Percentiles rank a stretch among this genome's conserved stretches.
phyloP scores from a whole-genome alignment of 2,888 invertebrate genomes.

The Caenorhabditis macrosperma region DNA sequence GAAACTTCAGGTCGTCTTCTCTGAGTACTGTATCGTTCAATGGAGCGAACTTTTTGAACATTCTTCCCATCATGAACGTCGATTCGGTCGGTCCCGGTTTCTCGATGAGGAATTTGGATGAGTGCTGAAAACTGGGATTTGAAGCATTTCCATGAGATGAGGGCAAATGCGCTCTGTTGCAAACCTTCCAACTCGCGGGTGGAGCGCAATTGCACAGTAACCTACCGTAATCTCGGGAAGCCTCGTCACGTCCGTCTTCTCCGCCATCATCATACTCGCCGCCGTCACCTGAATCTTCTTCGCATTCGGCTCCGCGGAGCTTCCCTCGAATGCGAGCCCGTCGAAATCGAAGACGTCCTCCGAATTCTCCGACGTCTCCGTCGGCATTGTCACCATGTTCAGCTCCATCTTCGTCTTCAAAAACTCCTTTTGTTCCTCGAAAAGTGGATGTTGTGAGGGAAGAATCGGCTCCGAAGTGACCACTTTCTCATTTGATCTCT shows the following conservation, averaged over 20 bases:
- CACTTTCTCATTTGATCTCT: conserved; percentile 25
- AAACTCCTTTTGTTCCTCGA: conserved; percentile 56
- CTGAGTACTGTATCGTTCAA: conserved; percentile 44
- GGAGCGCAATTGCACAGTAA: background rate
- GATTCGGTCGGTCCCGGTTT: conserved; percentile 8
- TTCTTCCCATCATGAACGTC: conserved; percentile 49
- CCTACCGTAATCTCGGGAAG: conserved; percentile 24
- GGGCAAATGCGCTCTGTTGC: too few relatives aligned
- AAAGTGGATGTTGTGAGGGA: conserved; percentile 52
- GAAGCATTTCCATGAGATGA: too few relatives aligned
- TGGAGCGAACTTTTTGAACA: conserved; percentile 62
- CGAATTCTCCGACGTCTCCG: conserved; percentile 44
- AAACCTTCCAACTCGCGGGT: too few relatives aligned
- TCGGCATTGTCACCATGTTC: background rate
- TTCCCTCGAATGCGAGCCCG: conserved; percentile 7
- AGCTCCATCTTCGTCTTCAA: conserved; percentile 26
- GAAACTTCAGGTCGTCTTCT: conserved; percentile 58
- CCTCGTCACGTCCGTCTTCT: conserved; percentile 21
- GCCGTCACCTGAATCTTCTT: conserved; percentile 40
- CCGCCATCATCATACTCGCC: conserved; percentile 36
- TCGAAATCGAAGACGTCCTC: conserved; percentile 50
- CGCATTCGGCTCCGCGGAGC: background rate
- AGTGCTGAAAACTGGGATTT: conserved; percentile 41
- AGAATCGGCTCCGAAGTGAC: conserved; percentile 42
- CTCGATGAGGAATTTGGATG: conserved; percentile 50